Percentiles rank a stretch among this genome's conserved stretches.
Evolutionary conservation across 2,888 invertebrate genomes (phyloP).

Genomic region (Zonitis immaculata): DNA sequence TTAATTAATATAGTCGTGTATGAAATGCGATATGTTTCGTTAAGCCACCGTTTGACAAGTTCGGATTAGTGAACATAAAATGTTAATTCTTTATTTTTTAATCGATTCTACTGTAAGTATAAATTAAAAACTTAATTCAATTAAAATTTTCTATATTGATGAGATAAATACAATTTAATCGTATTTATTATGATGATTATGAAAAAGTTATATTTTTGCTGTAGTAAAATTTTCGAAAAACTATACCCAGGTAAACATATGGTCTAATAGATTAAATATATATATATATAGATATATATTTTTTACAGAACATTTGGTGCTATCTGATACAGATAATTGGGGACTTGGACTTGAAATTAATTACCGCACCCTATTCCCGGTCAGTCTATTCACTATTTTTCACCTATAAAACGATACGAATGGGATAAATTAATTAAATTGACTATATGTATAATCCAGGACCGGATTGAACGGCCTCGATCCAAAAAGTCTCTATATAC

Average conservation of each 20-base stretch:
- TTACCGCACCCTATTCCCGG: constrained; percentile 32
- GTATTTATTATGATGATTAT: constrained; percentile 12
- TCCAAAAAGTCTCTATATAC: too few species aligned
- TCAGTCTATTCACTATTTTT: constrained; percentile 26
- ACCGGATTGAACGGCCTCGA: too few species aligned
- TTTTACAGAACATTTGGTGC: constrained; percentile 38
- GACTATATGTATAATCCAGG: too few species aligned
- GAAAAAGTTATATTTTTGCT: too few species aligned
- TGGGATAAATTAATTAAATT: constrained; percentile 1
- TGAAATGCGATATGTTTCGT: too few species aligned
- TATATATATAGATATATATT: too few species aligned
- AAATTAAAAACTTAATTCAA: constrained; percentile 3
- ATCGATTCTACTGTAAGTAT: too few species aligned
- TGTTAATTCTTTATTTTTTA: too few species aligned
- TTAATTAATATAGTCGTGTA: too few species aligned
- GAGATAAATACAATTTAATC: neutral
- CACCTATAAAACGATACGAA: constrained; percentile 16
- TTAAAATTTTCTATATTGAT: constrained; percentile 2
- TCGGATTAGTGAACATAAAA: too few species aligned
- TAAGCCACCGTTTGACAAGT: too few species aligned
- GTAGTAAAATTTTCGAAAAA: too few species aligned
- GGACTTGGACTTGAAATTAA: constrained; percentile 38
- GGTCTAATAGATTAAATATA: constrained; percentile 28
- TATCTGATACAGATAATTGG: constrained; percentile 42
- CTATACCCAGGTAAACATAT: constrained; percentile 29